Conservation (phyloP, 2,797 vertebrate species). For the Hydrolagus colliei region DNA sequence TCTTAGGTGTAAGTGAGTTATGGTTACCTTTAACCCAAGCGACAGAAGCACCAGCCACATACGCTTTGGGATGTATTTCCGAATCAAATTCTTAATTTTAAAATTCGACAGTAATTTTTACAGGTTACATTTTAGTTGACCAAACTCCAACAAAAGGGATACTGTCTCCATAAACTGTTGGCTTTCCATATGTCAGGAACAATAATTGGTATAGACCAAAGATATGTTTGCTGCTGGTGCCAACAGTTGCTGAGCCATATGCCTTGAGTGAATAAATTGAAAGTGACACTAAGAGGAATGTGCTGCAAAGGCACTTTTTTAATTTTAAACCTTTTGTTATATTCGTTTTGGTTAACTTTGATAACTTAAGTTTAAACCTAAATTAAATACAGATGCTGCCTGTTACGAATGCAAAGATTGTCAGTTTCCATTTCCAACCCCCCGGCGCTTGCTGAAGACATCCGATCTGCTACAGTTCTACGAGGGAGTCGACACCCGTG, state of each 20-base stretch:
- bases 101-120: conserved; percentile 20
- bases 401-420: conserved; percentile 29
- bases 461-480: conserved; percentile 11
- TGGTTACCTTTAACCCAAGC: background rate
- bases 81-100: background rate
- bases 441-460: conserved; percentile 12
- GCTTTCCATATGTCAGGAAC: conserved; percentile 12
- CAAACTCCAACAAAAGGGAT: conserved; percentile 25
- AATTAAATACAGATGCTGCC: conserved; percentile 30
- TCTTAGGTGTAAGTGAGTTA: background rate
- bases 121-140: background rate
- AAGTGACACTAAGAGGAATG: conserved; percentile 29
- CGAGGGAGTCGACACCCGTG: conserved; percentile 8
- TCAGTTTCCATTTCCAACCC: conserved; percentile 27
- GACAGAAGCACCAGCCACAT: background rate
- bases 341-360: conserved; percentile 31
- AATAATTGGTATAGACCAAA: conserved; percentile 30
- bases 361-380: conserved; percentile 27
- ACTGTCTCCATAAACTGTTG: conserved; percentile 19
- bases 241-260: conserved; percentile 25
- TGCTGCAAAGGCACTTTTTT: conserved; percentile 25
- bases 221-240: conserved; percentile 1
- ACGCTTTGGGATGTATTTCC: background rate
- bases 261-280: conserved; percentile 9
- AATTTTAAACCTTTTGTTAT: conserved; percentile 28